These are phyloP conservation scores for Perognathus longimembris DNA, from an alignment of 2,113 vertebrate genomes.

Conservation along the genomic window DNA sequence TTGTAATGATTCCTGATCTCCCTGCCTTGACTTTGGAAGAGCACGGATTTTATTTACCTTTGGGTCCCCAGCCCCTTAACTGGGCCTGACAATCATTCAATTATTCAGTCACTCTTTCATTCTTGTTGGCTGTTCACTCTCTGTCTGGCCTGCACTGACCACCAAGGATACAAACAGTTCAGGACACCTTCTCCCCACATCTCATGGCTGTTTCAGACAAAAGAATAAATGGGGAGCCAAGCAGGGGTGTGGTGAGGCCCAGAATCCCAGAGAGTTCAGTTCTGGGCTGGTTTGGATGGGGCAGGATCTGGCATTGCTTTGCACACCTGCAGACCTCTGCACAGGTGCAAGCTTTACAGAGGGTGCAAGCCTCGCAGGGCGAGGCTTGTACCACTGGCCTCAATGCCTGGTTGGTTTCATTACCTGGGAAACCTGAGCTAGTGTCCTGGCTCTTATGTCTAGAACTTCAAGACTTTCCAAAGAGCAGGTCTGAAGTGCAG, in stretches of 20 bases:
- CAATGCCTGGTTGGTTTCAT: not conserved
- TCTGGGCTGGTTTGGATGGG: not conserved
- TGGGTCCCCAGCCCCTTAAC: no score
- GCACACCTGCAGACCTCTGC: not conserved
- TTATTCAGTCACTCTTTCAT: not conserved
- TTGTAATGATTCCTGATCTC: not conserved
- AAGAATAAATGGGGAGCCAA: not conserved
- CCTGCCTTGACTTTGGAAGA: not conserved
- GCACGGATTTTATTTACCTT: not conserved
- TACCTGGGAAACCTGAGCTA: not conserved
- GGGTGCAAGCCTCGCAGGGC: no score
- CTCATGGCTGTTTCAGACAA: no score
- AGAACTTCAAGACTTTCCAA: not conserved
- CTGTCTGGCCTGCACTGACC: not conserved
- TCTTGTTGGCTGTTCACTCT: not conserved
- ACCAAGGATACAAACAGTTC: no score
- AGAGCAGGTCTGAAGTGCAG: no score
- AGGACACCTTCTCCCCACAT: fast-evolving
- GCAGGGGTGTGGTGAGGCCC: not conserved
- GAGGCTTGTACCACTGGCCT: not conserved
- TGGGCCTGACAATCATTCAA: not conserved
- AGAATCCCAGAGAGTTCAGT: not conserved
- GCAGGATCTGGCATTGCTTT: not conserved
- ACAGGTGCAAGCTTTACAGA: not conserved
- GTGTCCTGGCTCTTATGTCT: not conserved